Evolutionary conservation across 2,113 vertebrate species (phyloP).

Genomic region (Sprattus sprattus): DNA sequence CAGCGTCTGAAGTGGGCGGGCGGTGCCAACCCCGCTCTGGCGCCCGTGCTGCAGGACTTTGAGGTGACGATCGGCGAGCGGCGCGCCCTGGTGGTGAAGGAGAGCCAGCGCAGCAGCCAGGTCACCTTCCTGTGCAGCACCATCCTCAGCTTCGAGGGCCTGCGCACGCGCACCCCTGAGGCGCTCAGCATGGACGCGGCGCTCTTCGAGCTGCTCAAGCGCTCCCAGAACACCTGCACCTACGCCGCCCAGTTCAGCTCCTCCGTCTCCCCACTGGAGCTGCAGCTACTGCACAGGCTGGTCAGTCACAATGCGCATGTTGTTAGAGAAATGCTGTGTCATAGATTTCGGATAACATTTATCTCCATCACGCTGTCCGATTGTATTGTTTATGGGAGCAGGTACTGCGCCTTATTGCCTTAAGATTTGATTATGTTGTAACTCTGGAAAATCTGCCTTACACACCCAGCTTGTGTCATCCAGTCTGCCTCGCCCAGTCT

Average conservation of each 20-base stretch:
- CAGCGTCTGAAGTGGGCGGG: conserved; percentile 98
- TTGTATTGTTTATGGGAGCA: too few species aligned
- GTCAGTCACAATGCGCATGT: conserved; percentile 65
- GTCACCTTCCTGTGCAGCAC: conserved; percentile 98
- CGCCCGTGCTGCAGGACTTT: conserved; percentile 96
- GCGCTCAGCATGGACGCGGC: conserved; percentile 88
- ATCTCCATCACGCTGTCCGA: too few species aligned
- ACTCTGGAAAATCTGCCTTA: too few species aligned
- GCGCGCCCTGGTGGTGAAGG: conserved; percentile 86
- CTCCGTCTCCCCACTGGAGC: conserved; percentile 89
- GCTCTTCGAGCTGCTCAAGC: conserved; percentile 91
- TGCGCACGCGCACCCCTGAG: conserved; percentile 90
- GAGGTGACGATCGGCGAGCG: conserved; percentile 93
- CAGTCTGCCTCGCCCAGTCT: too few species aligned
- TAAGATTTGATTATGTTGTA: too few species aligned
- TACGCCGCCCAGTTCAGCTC: conserved; percentile 94
- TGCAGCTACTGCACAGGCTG: conserved; percentile 90
- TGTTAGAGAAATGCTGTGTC: too few species aligned
- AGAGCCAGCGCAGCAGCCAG: conserved; percentile 92
- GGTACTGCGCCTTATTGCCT: too few species aligned
- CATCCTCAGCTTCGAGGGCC: conserved; percentile 93
- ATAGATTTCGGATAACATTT: too few species aligned
- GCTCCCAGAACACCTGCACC: conserved; percentile 94
- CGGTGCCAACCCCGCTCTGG: conserved; percentile 91
- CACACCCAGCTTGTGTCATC: too few species aligned